phyloP scores from a whole-genome alignment of 2,888 invertebrate genomes.

The Leptopilina myrica region DNA sequence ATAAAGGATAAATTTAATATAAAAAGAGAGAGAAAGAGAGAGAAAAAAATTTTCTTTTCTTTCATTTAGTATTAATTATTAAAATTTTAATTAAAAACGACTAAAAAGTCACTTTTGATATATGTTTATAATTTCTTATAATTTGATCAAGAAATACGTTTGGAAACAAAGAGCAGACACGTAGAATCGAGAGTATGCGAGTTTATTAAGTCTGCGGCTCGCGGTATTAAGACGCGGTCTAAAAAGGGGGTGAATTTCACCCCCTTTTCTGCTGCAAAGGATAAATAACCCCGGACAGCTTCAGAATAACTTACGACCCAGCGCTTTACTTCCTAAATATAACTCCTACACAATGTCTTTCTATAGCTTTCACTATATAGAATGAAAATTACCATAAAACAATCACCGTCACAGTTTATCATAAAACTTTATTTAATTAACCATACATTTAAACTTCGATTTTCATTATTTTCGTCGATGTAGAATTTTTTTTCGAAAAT shows the following conservation, averaged over 20 bases:
- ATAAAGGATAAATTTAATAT: too few species aligned
- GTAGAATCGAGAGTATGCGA: constrained; percentile 58
- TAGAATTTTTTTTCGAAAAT: too few species aligned
- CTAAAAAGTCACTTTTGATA: too few species aligned
- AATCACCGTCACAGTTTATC: too few species aligned
- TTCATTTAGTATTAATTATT: too few species aligned
- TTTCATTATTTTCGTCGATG: too few species aligned
- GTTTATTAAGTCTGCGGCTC: constrained; percentile 74
- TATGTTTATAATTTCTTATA: neutral
- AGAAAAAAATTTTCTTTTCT: too few species aligned
- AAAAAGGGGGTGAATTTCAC: constrained; percentile 63
- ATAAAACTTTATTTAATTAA: too few species aligned
- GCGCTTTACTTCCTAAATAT: constrained; percentile 26
- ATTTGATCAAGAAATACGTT: constrained; percentile 20
- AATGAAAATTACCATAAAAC: too few species aligned
- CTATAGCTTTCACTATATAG: neutral
- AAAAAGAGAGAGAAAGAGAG: too few species aligned
- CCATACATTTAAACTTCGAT: too few species aligned
- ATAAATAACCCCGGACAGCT: constrained; percentile 74
- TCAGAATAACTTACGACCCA: constrained; percentile 67
- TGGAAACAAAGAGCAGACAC: constrained; percentile 41
- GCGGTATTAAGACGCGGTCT: constrained; percentile 72
- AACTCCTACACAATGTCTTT: constrained; percentile 2
- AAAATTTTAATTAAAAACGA: too few species aligned
- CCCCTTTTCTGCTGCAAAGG: constrained; percentile 58